phyloP scores from a whole-genome alignment of 2,888 invertebrate genomes.

The Hirudinaria manillensis region DNA sequence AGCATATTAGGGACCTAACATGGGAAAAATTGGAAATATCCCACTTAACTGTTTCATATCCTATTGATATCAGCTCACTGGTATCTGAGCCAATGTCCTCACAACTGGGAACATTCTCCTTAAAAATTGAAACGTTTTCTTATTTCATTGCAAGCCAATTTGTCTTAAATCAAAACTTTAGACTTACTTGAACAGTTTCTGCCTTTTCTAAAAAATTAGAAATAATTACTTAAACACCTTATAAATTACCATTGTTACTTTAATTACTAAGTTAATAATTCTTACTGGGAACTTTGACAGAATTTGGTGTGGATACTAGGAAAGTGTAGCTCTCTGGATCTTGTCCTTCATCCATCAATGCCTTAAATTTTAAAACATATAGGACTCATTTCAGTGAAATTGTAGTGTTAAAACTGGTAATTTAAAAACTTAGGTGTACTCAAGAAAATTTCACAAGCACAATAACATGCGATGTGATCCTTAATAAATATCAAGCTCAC shows the following conservation, averaged over 20 bases:
- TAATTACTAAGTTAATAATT: neutral
- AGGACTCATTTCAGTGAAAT: no score
- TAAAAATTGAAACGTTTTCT: constrained; percentile 14
- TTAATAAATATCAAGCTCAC: no score
- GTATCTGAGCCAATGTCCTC: constrained; percentile 17
- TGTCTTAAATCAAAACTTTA: constrained; percentile 4
- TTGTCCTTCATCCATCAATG: constrained; percentile 57
- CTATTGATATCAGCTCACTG: constrained; percentile 11
- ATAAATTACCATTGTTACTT: no score
- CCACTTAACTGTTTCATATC: constrained; percentile 11
- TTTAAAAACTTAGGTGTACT: no score
- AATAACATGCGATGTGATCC: no score
- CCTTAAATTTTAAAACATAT: constrained; percentile 47
- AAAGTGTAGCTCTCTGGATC: constrained; percentile 68
- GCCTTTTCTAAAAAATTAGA: neutral
- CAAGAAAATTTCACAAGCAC: no score
- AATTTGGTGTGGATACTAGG: constrained; percentile 54
- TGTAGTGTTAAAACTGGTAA: no score
- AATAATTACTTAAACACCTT: neutral
- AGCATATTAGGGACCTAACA: no score
- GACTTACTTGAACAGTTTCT: neutral
- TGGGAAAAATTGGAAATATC: no score
- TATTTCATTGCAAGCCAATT: neutral
- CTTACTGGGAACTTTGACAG: neutral
- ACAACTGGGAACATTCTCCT: constrained; percentile 6